A percentile compares a stretch with the other conserved stretches of the same genome.
phyloP scores from a whole-genome alignment of 2,113 vertebrate genomes.

The Willisornis vidua region DNA sequence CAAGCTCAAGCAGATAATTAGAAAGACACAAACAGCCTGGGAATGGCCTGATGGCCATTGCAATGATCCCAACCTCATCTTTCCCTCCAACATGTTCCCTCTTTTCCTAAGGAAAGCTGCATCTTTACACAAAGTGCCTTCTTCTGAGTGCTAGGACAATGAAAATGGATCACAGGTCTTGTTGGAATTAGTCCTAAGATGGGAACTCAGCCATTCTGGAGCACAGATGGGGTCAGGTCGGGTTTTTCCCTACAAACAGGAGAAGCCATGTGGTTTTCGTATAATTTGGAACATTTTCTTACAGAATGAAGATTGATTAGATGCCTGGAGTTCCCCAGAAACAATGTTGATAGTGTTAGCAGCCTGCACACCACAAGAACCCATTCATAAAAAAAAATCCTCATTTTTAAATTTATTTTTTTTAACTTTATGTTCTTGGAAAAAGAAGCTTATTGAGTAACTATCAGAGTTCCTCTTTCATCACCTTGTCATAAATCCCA shows the following conservation, averaged over 20 bases:
- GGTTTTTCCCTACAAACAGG: constrained; percentile 55
- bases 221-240: constrained; percentile 47
- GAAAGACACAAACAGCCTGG: not conserved
- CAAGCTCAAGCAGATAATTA: not conserved
- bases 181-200: constrained; percentile 9
- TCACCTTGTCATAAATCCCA: constrained; percentile 67
- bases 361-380: constrained; percentile 62
- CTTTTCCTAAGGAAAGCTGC: not conserved
- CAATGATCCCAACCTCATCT: not conserved
- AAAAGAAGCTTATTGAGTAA: constrained; percentile 65
- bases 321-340: constrained; percentile 67
- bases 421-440: constrained; percentile 52
- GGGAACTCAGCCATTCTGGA: constrained; percentile 39
- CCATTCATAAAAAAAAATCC: constrained; percentile 58
- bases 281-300: constrained; percentile 63
- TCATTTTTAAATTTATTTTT: constrained; percentile 41
- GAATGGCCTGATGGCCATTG: not conserved
- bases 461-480: constrained; percentile 68
- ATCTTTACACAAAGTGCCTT: not conserved
- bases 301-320: constrained; percentile 71
- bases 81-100: not conserved
- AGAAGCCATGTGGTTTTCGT: constrained; percentile 69
- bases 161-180: not conserved
- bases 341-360: constrained; percentile 72
- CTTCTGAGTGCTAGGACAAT: constrained; percentile 6